These are phyloP conservation scores for Sebastes flavidus DNA, from an alignment of 2,797 vertebrate species.

Conservation along the genomic window DNA sequence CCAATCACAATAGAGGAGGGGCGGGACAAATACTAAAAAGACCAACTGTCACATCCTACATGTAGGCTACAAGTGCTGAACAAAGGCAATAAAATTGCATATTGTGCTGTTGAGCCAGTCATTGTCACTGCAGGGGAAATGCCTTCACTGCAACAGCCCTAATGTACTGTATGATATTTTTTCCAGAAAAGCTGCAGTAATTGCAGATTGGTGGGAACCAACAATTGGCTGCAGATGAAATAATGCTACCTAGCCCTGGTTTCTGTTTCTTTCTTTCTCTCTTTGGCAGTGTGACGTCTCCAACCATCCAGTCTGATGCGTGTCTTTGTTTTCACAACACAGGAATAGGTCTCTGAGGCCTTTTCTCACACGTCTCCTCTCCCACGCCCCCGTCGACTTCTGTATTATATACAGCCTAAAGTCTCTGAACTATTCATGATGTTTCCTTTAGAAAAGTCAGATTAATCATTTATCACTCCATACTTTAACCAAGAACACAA, in stretches of 20 bases:
- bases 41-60: too few relatives aligned
- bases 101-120: too few relatives aligned
- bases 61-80: too few relatives aligned
- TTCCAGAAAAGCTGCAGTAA: neutral
- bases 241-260: neutral
- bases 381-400: conserved; percentile 6
- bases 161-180: neutral
- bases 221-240: neutral
- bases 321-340: conserved; percentile 59
- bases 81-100: too few relatives aligned
- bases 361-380: conserved; percentile 51
- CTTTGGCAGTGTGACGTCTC: conserved; percentile 23
- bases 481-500: conserved; percentile 18
- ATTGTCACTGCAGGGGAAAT: too few relatives aligned
- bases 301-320: conserved; percentile 10
- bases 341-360: conserved; percentile 14
- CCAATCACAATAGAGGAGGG: too few relatives aligned
- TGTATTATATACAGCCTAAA: conserved; percentile 11
- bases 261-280: neutral
- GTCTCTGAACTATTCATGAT: conserved; percentile 53
- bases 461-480: conserved; percentile 34
- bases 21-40: too few relatives aligned
- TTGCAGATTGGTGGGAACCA: neutral
- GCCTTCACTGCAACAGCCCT: too few relatives aligned
- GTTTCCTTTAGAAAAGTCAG: conserved; percentile 27